phyloP scores from a whole-genome alignment of 2,888 invertebrate genomes.

The Thereva nobilitata region DNA sequence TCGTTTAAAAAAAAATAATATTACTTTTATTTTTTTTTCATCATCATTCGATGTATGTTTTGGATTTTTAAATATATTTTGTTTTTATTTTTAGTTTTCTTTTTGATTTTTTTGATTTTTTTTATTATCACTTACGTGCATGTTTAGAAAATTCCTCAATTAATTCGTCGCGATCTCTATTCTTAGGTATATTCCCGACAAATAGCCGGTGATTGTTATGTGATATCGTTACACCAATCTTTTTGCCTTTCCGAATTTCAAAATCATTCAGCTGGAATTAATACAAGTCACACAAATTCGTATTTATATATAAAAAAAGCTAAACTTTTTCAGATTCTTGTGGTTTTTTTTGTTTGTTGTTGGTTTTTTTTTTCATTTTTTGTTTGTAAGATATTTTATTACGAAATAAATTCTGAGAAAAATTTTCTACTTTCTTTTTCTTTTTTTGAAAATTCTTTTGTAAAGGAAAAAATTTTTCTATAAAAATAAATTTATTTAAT shows the following conservation, averaged over 20 bases:
- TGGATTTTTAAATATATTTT: no score
- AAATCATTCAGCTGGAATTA: conserved; percentile 99
- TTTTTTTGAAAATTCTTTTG: no score
- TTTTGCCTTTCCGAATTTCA: conserved; percentile 99
- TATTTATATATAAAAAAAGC: conserved; percentile 42
- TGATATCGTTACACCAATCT: conserved; percentile 99
- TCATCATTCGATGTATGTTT: no score
- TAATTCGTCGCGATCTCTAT: conserved; percentile 99
- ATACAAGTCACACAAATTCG: conserved; percentile 62
- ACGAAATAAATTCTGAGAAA: no score
- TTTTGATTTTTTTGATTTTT: conserved; percentile 44
- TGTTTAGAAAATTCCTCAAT: conserved; percentile 99
- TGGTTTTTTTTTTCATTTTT: neutral
- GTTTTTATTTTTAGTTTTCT: conserved; percentile 40
- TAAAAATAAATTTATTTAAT: no score
- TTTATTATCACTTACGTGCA: conserved; percentile 85
- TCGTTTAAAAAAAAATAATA: neutral
- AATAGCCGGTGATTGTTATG: conserved; percentile 99
- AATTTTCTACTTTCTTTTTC: no score
- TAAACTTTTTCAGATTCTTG: neutral
- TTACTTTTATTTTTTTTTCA: no score
- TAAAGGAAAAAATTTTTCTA: no score
- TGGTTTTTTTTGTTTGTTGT: conserved; percentile 19
- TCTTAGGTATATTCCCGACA: conserved; percentile 99
- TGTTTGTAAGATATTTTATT: no score